phyloP scores from a whole-genome alignment of 2,113 vertebrate genomes.

The Bostrychus sinensis region DNA sequence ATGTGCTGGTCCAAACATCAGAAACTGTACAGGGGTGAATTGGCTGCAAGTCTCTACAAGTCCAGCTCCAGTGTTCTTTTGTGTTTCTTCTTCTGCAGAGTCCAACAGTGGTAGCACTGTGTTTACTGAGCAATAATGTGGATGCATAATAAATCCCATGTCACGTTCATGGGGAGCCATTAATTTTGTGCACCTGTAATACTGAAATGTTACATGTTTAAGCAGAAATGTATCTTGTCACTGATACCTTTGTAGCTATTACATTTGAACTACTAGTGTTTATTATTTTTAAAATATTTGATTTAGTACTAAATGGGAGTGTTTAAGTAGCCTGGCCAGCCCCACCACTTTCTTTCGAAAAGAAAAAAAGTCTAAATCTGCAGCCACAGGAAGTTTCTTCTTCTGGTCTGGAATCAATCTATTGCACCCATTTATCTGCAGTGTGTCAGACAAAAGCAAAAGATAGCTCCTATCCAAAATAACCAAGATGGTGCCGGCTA shows the following conservation, averaged over 20 bases:
- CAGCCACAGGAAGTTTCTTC: no score
- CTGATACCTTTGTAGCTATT: slow-evolving; percentile 3
- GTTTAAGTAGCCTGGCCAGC: no score
- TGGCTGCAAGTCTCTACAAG: slow-evolving; percentile 39
- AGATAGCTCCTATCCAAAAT: no score
- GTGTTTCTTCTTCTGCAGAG: slow-evolving; percentile 14
- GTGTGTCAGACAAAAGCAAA: no score
- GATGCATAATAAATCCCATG: not conserved
- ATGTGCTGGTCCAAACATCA: slow-evolving; percentile 54
- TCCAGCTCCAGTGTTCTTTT: slow-evolving; percentile 12
- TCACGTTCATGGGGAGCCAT: slow-evolving; percentile 11
- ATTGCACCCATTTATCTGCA: no score
- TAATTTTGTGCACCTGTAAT: slow-evolving; percentile 6
- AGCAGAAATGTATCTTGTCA: not conserved
- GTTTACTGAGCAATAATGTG: slow-evolving; percentile 12
- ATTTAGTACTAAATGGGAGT: no score
- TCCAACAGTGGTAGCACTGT: not conserved
- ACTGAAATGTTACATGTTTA: not conserved
- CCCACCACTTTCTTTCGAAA: no score
- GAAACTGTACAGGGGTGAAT: slow-evolving; percentile 55
- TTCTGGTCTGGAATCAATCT: no score
- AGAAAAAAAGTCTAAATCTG: no score
- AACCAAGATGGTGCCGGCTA: no score
- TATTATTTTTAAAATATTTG: no score
- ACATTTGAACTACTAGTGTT: no score